Evolutionary conservation across 2,113 vertebrate species (phyloP).

Genomic region (Crotalus helleri): DNA sequence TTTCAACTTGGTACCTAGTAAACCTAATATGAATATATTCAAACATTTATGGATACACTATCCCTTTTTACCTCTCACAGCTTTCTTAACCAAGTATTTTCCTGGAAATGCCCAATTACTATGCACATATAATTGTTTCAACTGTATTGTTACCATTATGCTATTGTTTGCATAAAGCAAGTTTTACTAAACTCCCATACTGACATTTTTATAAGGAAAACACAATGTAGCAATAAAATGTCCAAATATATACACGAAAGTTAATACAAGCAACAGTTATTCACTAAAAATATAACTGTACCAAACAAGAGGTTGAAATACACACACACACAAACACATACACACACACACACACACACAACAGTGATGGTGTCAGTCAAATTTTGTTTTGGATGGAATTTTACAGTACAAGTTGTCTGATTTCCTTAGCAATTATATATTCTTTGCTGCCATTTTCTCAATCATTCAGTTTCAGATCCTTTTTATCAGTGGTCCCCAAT

Average conservation of each 20-base stretch:
- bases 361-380: not conserved
- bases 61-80: not conserved
- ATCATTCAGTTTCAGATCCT: not conserved
- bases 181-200: not conserved
- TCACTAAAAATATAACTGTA: not conserved
- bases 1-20: not conserved
- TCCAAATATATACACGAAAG: not conserved
- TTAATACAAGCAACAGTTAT: not conserved
- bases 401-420: not conserved
- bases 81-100: not conserved
- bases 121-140: not conserved
- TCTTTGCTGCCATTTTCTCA: not conserved
- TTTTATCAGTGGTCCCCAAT: no score
- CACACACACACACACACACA: no score
- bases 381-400: not conserved
- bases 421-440: not conserved
- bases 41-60: not conserved
- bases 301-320: not conserved
- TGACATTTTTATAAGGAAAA: not conserved
- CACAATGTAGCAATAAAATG: not conserved
- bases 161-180: not conserved
- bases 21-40: not conserved
- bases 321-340: no score
- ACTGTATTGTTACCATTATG: not conserved
- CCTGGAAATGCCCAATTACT: not conserved